phyloP scores from a whole-genome alignment of 2,113 vertebrate species.

The Dicentrarchus labrax region DNA sequence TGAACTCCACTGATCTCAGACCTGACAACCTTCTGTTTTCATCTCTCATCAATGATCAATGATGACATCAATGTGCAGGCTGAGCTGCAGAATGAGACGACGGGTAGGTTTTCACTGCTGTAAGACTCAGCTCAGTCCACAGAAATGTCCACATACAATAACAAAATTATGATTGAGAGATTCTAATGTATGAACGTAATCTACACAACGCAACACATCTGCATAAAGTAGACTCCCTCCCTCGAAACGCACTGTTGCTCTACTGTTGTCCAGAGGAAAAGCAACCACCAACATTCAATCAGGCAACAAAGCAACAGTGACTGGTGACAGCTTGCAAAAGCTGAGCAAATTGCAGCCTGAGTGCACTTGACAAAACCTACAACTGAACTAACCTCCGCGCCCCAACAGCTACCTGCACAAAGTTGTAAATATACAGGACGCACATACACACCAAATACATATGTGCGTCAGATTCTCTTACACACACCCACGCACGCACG shows the following conservation, averaged over 20 bases:
- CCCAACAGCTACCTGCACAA: constrained; percentile 27
- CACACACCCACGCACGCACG: no score
- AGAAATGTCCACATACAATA: no score
- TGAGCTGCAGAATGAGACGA: neutral
- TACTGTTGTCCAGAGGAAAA: neutral
- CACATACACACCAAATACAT: neutral
- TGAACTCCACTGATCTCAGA: constrained; percentile 1
- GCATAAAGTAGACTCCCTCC: neutral
- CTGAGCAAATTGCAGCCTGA: constrained; percentile 51
- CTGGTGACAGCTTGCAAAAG: constrained; percentile 66
- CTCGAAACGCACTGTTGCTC: neutral
- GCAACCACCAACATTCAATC: constrained; percentile 43
- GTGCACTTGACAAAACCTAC: constrained; percentile 47
- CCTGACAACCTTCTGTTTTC: neutral
- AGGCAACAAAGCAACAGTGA: constrained; percentile 47
- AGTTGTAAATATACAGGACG: constrained; percentile 18
- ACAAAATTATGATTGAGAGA: neutral
- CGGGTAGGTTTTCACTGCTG: neutral
- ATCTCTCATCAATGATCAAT: no score
- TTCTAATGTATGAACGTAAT: neutral
- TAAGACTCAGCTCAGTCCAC: neutral
- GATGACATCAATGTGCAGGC: neutral
- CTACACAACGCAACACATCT: neutral
- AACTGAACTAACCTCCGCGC: constrained; percentile 31
- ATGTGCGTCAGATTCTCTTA: neutral